A percentile compares a stretch with the other conserved stretches of the same genome.
Conservation (phyloP, 2,888 invertebrate genomes). For the Hirtodrosophila cameraria region DNA sequence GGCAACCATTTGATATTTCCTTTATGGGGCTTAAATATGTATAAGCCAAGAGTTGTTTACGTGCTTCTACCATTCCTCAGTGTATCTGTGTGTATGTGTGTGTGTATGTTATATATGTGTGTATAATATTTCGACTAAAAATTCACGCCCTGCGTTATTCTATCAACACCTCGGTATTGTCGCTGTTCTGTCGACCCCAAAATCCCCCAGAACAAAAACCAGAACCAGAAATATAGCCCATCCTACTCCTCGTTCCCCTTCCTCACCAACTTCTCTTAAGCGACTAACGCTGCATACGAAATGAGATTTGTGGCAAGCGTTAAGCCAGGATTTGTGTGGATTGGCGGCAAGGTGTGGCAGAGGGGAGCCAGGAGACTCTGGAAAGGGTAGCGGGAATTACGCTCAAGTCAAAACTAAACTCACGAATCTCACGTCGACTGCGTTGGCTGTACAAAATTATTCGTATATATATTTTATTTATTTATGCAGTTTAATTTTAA, state of each 20-base stretch:
- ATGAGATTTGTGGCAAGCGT: conserved; percentile 62
- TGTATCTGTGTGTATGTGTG: not conserved
- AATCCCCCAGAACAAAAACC: conserved; percentile 8
- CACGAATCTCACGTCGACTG: conserved; percentile 13
- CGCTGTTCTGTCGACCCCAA: conserved; percentile 38
- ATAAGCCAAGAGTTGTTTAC: conserved; percentile 66
- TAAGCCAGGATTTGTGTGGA: conserved; percentile 44
- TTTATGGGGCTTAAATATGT: conserved; percentile 78
- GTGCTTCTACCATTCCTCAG: conserved; percentile 40
- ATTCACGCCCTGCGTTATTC: conserved; percentile 71
- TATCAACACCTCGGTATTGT: conserved; percentile 76
- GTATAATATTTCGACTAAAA: conserved; percentile 66
- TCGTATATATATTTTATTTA: conserved; percentile 3
- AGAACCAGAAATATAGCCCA: conserved; percentile 9
- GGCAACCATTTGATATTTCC: conserved; percentile 68
- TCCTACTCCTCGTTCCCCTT: conserved; percentile 25
- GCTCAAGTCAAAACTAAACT: conserved; percentile 34
- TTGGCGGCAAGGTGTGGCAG: not conserved
- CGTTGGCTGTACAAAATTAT: conserved; percentile 22
- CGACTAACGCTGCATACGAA: conserved; percentile 69
- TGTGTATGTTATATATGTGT: conserved; percentile 5
- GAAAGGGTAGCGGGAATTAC: conserved; percentile 11
- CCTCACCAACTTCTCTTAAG: no score
- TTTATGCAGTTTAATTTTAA: conserved; percentile 4
- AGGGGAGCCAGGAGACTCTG: not conserved